Base-by-base conservation (phyloP, 2,113 vertebrate genomes). In the Megaptera novaeangliae region DNA sequence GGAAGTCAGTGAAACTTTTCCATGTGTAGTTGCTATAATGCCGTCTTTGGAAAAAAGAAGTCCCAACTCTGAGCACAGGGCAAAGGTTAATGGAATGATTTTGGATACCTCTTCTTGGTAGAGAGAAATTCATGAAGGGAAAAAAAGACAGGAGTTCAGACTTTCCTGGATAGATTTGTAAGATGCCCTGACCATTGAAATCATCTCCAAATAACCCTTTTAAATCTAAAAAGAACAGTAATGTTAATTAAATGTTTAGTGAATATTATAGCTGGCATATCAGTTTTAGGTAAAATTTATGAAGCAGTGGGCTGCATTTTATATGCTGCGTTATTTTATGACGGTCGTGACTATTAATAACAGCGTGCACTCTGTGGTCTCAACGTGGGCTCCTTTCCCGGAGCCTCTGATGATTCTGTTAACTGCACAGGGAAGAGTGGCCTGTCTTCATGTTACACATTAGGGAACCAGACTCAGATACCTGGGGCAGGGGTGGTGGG, bases 231-330 rank as follows among this genome's bases (percentile, higher is more conserved):
- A 94, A 92, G 82, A 86, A 21, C 52, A 93, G 78, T 59, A 61
- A 91, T 97, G 27, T 94, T 91, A 94, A 93, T 97, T 86, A 97
- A 96, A 97, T 93, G 74, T 93, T 97, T 97, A 91, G 95, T 92
- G 93, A 93, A 46, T 93, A 80, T 86, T 82, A 77, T 83, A 78
- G 46, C 36, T 64, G 93, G 90, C 36, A 69, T 93, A 91, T 97
- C 96, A 95, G 96, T 95, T 95, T 88, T 91, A 86, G 91, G 91
- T 91, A 83, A 66, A 97, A 64, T 91, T 93, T 95, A 86, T 39
- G 91, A 88, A 94, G 94, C 93, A 94, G 27, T 36, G 21, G 49
- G 44, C 68, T 94, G 49, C 17, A 49, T 92, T 96, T 97, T 94
- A 74, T 85, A 91, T 74, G 52, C 84, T 46, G 27, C 12, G 74